These are phyloP conservation scores for Drosophila burlai DNA, from an alignment of 1,140 invertebrate genomes.

Conservation along the genomic window DNA sequence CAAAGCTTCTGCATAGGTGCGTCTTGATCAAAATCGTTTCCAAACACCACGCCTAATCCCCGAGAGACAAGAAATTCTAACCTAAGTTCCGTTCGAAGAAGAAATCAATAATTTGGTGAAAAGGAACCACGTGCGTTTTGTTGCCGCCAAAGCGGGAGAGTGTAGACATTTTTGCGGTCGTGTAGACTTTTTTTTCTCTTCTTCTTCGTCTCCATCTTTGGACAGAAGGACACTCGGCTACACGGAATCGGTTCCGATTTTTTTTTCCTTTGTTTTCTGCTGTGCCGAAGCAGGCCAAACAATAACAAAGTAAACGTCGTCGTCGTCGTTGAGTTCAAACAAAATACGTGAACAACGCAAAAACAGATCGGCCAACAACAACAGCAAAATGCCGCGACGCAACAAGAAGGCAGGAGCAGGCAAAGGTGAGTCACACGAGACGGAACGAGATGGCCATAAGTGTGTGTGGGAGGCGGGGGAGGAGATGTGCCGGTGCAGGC, in stretches of 20 bases:
- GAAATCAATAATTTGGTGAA: slow-evolving; percentile 45
- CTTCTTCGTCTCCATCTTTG: slow-evolving; percentile 5
- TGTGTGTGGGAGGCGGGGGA: slow-evolving; percentile 6
- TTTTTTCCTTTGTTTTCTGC: slow-evolving; percentile 22
- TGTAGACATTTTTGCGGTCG: slow-evolving; percentile 40
- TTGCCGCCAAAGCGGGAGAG: slow-evolving; percentile 50
- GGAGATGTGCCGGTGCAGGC: slow-evolving; percentile 7
- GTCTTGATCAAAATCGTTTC: slow-evolving; percentile 71
- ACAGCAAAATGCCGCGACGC: slow-evolving; percentile 75
- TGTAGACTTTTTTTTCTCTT: slow-evolving; percentile 39
- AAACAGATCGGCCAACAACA: slow-evolving; percentile 45
- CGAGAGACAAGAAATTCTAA: slow-evolving; percentile 22
- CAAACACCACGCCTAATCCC: slow-evolving; percentile 10
- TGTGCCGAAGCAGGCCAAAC: slow-evolving; percentile 41
- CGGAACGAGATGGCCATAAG: slow-evolving; percentile 10
- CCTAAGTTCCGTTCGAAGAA: slow-evolving; percentile 27
- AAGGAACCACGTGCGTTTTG: slow-evolving; percentile 54
- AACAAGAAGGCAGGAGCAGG: slow-evolving; percentile 76
- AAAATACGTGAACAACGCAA: slow-evolving; percentile 63
- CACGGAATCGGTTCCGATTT: slow-evolving; percentile 24
- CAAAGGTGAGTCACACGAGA: slow-evolving; percentile 76
- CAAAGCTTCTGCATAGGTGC: slow-evolving; percentile 83
- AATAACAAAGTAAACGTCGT: slow-evolving; percentile 46
- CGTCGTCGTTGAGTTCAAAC: slow-evolving; percentile 28
- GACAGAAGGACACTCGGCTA: slow-evolving; percentile 45